These are phyloP conservation scores for Remorina albescens DNA, from an alignment of 2,797 vertebrate species.

Conservation along the genomic window DNA sequence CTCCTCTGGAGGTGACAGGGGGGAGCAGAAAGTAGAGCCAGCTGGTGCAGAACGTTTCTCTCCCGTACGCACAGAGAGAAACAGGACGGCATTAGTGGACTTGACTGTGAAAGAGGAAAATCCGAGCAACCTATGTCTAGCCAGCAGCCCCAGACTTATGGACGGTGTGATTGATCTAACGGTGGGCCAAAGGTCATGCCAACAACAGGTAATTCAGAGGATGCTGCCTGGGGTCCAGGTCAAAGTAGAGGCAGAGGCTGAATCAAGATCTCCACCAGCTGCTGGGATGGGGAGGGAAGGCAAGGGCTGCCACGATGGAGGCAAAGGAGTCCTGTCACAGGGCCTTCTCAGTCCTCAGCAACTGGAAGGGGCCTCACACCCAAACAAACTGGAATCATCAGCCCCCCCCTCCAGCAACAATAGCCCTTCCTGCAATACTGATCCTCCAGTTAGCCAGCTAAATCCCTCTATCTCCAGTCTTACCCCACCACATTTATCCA, in stretches of 20 bases:
- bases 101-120: slow-evolving; percentile 91
- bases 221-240: slow-evolving; percentile 89
- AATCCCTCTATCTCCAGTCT: slow-evolving; percentile 71
- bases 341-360: slow-evolving; percentile 46
- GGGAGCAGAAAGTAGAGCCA: slow-evolving; percentile 88
- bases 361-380: slow-evolving; percentile 60
- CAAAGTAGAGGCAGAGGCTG: slow-evolving; percentile 90
- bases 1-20: slow-evolving; percentile 77
- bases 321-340: slow-evolving; percentile 47
- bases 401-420: slow-evolving; percentile 85
- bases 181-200: slow-evolving; percentile 90
- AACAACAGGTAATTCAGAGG: slow-evolving; percentile 94
- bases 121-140: slow-evolving; percentile 83
- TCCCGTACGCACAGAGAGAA: slow-evolving; percentile 84
- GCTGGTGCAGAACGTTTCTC: slow-evolving; percentile 86
- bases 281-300: slow-evolving; percentile 83
- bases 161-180: slow-evolving; percentile 98
- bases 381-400: slow-evolving; percentile 87
- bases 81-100: slow-evolving; percentile 88
- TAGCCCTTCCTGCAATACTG: slow-evolving; percentile 81
- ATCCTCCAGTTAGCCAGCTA: slow-evolving; percentile 67
- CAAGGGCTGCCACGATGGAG: slow-evolving; percentile 67
- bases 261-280: slow-evolving; percentile 75
- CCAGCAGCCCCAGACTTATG: slow-evolving; percentile 82
- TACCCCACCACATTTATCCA: slow-evolving; percentile 75